phyloP scores from a whole-genome alignment of 2,888 invertebrate genomes.

The Lysandra coridon region DNA sequence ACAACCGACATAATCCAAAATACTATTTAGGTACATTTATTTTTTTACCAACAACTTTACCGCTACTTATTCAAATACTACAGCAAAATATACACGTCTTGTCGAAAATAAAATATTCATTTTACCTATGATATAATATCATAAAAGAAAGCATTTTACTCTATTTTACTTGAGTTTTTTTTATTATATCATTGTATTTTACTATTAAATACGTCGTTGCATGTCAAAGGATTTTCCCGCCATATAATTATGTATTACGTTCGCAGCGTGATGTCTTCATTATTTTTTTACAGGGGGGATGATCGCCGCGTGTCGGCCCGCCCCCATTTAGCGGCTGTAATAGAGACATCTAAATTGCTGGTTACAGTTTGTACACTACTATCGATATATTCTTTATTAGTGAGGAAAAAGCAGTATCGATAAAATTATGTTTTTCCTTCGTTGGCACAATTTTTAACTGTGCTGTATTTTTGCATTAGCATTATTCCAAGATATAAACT shows the following conservation, averaged over 20 bases:
- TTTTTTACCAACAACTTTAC: too few species aligned
- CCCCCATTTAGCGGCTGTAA: constrained; percentile 62
- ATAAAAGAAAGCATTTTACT: too few species aligned
- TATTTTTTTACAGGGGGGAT: constrained; percentile 57
- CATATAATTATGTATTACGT: constrained; percentile 25
- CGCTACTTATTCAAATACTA: too few species aligned
- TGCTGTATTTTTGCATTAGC: neutral
- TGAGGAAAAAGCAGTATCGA: constrained; percentile 28
- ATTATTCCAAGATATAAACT: neutral
- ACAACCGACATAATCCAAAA: too few species aligned
- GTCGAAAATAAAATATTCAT: too few species aligned
- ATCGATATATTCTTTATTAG: constrained; percentile 44
- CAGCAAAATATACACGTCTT: too few species aligned
- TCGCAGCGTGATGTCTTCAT: constrained; percentile 57
- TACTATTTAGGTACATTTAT: too few species aligned
- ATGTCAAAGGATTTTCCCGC: constrained; percentile 21
- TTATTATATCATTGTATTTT: too few species aligned
- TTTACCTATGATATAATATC: too few species aligned
- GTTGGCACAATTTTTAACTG: neutral
- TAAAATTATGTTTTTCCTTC: neutral
- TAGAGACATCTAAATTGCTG: constrained; percentile 65
- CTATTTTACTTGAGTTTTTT: too few species aligned
- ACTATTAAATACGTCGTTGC: constrained; percentile 10
- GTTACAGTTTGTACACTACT: constrained; percentile 42
- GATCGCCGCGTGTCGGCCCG: constrained; percentile 48